Base-by-base conservation (phyloP, 2,797 vertebrate genomes). In the Danio choprae region DNA sequence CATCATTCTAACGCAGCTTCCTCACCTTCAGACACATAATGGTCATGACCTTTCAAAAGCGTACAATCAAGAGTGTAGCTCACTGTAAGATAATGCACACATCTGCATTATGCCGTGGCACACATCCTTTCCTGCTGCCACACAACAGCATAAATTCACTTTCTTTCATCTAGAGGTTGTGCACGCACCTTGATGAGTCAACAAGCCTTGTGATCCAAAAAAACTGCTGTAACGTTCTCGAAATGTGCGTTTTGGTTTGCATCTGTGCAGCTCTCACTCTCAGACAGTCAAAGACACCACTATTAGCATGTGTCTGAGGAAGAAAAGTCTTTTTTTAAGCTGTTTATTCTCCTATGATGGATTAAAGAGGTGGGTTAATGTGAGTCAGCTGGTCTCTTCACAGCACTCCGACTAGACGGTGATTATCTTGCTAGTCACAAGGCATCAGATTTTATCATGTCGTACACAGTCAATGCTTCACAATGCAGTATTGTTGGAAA, bases 391-490 rank as follows among this genome's bases (percentile, higher is more conserved):
- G 13, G 36, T 44, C 6, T 76, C 48, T 36, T 43, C 38, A 50
- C 72, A 12, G 62, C 50, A 44, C 15, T 13, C 18, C n/a, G 22
- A 67, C 62, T 43, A 67, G 74, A 67, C 40, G 1, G 15, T 38
- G 22, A 67, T 78, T 69, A 48, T 77, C 51, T 48, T 56, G 41
- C 22, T 68, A 29, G 41, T 77, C 75, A 77, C 75, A 16, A 77
- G 64, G 11, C 55, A 48, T 69, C 50, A 50, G 55, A 69, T 67
- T 56, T 72, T 12, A 55, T 65, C 38, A 29, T 58, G 76, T 56
- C 10, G 16, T 55, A 6, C 60, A 10, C 36, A 22, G 22, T 36
- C 75, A 60, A 13, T 50, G 64, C 8, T 11, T n/a, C 22, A 48
- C 76, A 78, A 60, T 78, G 55, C 29, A 18, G 29, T 18, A 44